Base-by-base conservation (phyloP, 2,888 invertebrate species). In the Ptychoptera contaminata region DNA sequence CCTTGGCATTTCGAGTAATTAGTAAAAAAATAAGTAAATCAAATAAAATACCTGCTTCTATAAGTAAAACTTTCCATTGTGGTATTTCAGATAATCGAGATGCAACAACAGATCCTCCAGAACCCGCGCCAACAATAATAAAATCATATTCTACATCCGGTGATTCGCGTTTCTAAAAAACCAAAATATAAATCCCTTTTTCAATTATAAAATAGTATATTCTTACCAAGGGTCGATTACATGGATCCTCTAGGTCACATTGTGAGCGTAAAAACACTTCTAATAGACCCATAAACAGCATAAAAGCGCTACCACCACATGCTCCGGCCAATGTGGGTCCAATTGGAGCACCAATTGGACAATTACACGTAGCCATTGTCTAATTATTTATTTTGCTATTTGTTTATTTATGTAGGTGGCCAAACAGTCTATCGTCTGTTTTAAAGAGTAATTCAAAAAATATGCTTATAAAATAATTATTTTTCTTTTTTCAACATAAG, bases 271-370 rank as follows among this genome's bases (percentile, higher is more conserved):
- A 70, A 63, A 88, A 87, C 8, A 87, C 87, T 59, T 87, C 87
- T 38, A 87, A 71, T 4, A 88, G 72, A 1, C 87, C 86, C 87
- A 88, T 88, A 67, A 87, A 88, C 38, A 87, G 75, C 86, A 87
- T 86, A 62, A 82, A 87, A 36, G 81, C 79, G 44, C 81, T 77
- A 16, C 87, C 87, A 9, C 87, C 86, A 61, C 87, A 88, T 43
- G 85, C 82, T 46, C 82, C 74, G 35, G 87, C 86, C 54, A 88
- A 68, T 42, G 86, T 87, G 6, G 86, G 87, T n/a, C 87, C 86
- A 34, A 73, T 69, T 55, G 83, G 79, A 59, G 76, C 74, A 50
- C 79, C 75, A 65, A 84, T 77, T 50, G 85, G 79, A 60, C 87
- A 87, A 66, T 86, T 83, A 67, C 87, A 87, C 49, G 75, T 51